Base-by-base conservation (phyloP, 1,140 invertebrate species). In the Chironomus striatipennis region DNA sequence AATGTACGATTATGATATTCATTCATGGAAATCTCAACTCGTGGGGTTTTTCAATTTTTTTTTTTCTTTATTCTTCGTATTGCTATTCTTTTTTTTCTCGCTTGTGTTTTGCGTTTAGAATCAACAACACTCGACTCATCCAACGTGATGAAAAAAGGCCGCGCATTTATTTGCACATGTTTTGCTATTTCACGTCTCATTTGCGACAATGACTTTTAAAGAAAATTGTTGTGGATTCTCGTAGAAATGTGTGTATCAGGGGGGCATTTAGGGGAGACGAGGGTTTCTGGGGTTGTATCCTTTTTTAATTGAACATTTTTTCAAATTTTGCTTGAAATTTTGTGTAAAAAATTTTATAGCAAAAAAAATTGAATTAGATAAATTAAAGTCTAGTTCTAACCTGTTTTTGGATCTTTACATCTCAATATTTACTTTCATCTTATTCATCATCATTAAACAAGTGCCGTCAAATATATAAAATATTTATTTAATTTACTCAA, bases 141-240 rank as follows among this genome's bases (percentile, higher is more conserved):
- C 24, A 34, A 34, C 24, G 24, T 34, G 24, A 34, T 34, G 24
- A 34, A 57, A 57, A n/a, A n/a, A 15, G n/a, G 47, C 47, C 47
- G 47, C 47, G 47, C 47, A 57, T 57, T 57, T 57, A 57, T 57
- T 57, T 57, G 47, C 47, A 57, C n/a, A 57, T 57, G 47, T 57
- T 57, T 57, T 57, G 47, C 47, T 57, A 57, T 57, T 57, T 57
- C 47, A 57, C 47, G 47, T 12, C 47, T 57, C 47, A 57, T 57
- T 57, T 57, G 47, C 47, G n/a, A 15, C 47, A n/a, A 12, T 57
- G 47, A 57, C 12, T 15, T 57, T 10, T 4, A 12, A n/a, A 12
- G 47, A 12, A 57, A 57, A 12, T 57, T 57, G 8, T n/a, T 57
- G 12, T 57, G 4, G 12, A 57, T 57, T 57, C 12, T 57, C 47